Conservation (phyloP, 2,797 vertebrate species). For the Martes flavigula region DNA sequence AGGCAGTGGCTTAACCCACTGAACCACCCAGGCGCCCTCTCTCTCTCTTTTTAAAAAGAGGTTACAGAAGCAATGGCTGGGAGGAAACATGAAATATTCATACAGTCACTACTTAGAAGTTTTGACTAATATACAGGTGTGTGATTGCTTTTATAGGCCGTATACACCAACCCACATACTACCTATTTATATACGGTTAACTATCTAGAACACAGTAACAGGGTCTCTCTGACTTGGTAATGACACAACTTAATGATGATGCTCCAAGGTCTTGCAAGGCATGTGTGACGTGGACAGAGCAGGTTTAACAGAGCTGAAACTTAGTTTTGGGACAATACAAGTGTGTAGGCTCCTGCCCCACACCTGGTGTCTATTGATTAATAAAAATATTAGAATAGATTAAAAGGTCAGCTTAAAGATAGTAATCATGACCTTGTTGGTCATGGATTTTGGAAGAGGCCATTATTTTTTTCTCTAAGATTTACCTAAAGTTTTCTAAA, state of each 20-base stretch:
- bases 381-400: background rate
- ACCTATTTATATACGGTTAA: background rate
- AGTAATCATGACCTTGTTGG: background rate
- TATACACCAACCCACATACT: background rate
- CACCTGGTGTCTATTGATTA: background rate
- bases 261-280: background rate
- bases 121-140: background rate
- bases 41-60: conserved; percentile 35
- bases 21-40: background rate
- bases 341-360: accelerated
- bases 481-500: background rate
- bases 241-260: background rate
- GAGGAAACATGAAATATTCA: conserved; percentile 62
- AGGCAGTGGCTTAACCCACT: too few species aligned
- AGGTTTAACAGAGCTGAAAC: background rate
- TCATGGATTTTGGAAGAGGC: background rate
- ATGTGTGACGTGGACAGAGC: background rate
- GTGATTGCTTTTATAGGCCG: background rate
- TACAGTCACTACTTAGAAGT: background rate
- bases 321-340: background rate
- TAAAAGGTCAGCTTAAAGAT: background rate
- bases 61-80: conserved; percentile 50
- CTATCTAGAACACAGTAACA: background rate
- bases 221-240: background rate
- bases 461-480: background rate